Evolutionary conservation across 2,888 invertebrate species (phyloP).

Genomic region (Cheilosia variabilis): DNA sequence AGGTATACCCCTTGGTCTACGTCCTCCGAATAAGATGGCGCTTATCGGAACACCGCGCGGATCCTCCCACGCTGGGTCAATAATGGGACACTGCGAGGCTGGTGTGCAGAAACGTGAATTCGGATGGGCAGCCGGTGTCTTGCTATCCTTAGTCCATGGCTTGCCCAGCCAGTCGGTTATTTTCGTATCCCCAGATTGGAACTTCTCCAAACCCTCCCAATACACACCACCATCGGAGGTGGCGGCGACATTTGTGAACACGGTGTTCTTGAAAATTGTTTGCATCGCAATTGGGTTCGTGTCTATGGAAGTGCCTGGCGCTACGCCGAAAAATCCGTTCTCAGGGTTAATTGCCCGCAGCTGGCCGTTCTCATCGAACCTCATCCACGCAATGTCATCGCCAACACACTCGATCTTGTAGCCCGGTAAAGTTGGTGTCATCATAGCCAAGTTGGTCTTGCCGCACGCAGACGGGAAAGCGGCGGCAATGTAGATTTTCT

Average conservation of each 20-base stretch:
- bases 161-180: conserved; percentile 94
- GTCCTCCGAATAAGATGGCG: conserved; percentile 97
- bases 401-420: conserved; percentile 97
- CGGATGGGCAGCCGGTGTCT: conserved; percentile 94
- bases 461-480: conserved; percentile 99
- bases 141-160: conserved; percentile 87
- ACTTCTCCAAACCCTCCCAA: conserved; percentile 99
- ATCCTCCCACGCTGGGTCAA: conserved; percentile 96
- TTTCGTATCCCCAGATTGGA: conserved; percentile 84
- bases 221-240: conserved; percentile 98
- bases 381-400: conserved; percentile 99
- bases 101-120: conserved; percentile 99
- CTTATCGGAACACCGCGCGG: conserved; percentile 97
- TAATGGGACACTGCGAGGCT: conserved; percentile 97
- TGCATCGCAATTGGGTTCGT: conserved; percentile 99
- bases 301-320: conserved; percentile 94
- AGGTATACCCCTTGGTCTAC: conserved; percentile 96
- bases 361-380: conserved; percentile 93
- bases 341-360: conserved; percentile 98
- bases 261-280: conserved; percentile 94
- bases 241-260: conserved; percentile 98
- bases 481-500: conserved; percentile 96
- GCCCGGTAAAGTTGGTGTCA: conserved; percentile 96
- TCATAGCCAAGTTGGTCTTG: conserved; percentile 99
- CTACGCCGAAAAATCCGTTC: conserved; percentile 99